Base-by-base conservation (phyloP, 2,888 invertebrate genomes). In the Sclerodermus sp. region DNA sequence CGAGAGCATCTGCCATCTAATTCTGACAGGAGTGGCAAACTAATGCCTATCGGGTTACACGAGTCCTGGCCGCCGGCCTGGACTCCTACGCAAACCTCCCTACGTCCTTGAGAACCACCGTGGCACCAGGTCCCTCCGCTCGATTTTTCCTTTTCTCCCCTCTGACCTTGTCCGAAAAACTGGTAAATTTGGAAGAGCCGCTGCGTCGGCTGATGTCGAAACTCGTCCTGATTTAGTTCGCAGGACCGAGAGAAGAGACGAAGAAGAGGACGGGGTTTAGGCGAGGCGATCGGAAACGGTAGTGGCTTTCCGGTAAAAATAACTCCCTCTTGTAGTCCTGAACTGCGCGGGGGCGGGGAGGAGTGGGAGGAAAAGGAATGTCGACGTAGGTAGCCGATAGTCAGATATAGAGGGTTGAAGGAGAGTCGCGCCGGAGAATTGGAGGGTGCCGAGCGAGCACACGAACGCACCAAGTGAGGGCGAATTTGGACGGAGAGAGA, bases 1-100 rank as follows among this genome's bases (percentile, higher is more conserved):
- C 48, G 57, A 58, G 61, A 71, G 70, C 75, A 76, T 74, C 75
- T 76, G 76, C 71, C 63, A 55, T 31, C 53, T 59, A 59, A 57
- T 57, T 62, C 51, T 54, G 55, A 51, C 47, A 53, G 23, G 62
- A 60, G 63, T 64, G 61, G 61, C 61, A 42, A 37, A 29, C 29
- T 32, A 44, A 45, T 40, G 23, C 40, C 42, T 31, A 36, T 10
- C 13, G 23, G 23, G 23, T 23, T 23, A 23, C 23, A n/a, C 23
- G 8, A 23, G 23, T 23, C 23, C 23, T 8, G n/a, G n/a, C 23
- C 3, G 23, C 8, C 8, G 23, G 23, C 3, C 23, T 8, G 3
- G 8, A 23, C 23, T 23, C 23, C 23, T 23, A 23, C 39, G 49
- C 46, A 53, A 53, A 53, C 37, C 49, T 14, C 17, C 15, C 38